Conservation (phyloP, 2,797 vertebrate genomes). For the Helarctos malayanus region DNA sequence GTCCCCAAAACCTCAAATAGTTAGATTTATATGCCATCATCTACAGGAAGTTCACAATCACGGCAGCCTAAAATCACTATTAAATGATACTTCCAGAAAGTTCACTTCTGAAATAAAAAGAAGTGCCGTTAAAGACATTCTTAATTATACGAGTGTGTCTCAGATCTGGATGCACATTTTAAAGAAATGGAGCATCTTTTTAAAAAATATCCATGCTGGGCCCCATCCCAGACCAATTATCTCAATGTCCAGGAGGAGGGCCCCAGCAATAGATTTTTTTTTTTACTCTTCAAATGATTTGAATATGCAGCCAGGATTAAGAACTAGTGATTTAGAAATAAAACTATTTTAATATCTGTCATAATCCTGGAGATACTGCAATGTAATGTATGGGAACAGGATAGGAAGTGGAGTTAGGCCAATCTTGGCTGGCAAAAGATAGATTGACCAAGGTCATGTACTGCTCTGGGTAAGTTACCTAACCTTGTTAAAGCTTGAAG, state of each 20-base stretch:
- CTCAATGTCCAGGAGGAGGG: not conserved
- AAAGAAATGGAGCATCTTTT: conserved; percentile 21
- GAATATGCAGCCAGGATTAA: not conserved
- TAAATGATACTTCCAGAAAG: conserved; percentile 53
- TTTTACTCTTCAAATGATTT: not conserved
- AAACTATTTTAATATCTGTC: conserved; percentile 7
- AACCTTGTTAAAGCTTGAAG: not conserved
- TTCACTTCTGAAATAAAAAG: not conserved
- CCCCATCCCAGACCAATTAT: not conserved
- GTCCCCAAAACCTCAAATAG: not conserved
- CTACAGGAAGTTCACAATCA: conserved; percentile 31
- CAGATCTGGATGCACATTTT: not conserved
- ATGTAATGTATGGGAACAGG: not conserved
- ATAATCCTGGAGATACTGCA: not conserved
- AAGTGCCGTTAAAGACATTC: not conserved
- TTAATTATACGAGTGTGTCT: conserved; percentile 37
- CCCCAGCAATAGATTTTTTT: not conserved
- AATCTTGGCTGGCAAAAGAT: not conserved
- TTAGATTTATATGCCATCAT: conserved; percentile 32
- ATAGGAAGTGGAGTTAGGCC: not conserved
- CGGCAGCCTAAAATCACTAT: not conserved
- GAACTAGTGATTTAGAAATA: not conserved
- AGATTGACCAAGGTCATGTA: not conserved
- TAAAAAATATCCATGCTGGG: not conserved
- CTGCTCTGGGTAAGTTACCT: not conserved